Conservation (phyloP, 2,113 vertebrate genomes). For the Anoplopoma fimbria region DNA sequence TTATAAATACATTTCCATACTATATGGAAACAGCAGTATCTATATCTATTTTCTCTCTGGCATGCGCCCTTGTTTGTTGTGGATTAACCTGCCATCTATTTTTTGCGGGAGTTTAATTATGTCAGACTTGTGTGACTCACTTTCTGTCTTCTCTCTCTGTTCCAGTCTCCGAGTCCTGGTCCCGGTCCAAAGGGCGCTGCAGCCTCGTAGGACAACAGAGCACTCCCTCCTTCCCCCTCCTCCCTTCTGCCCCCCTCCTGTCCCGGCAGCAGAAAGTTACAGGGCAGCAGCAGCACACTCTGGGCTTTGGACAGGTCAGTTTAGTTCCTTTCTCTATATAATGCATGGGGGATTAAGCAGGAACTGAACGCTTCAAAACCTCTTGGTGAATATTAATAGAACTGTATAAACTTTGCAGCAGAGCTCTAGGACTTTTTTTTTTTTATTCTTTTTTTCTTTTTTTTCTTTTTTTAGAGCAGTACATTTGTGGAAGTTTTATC, state of each 20-base stretch:
- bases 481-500: not conserved
- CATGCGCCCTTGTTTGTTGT: conserved; percentile 41
- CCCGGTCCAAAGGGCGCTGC: conserved; percentile 91
- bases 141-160: conserved; percentile 5
- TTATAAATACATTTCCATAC: not conserved
- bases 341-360: not conserved
- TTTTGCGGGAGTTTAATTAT: no score
- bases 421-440: no score
- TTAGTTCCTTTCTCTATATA: not conserved
- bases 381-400: no score
- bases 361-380: not conserved
- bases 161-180: conserved; percentile 85
- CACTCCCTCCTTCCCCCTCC: conserved; percentile 82
- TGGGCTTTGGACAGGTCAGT: conserved; percentile 92
- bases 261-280: conserved; percentile 88
- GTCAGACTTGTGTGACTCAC: conserved; percentile 9
- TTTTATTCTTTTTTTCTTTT: no score
- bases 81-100: conserved; percentile 14
- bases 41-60: not conserved
- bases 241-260: conserved; percentile 83
- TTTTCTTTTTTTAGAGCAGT: not conserved
- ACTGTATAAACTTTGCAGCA: no score
- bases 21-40: not conserved
- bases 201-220: conserved; percentile 84
- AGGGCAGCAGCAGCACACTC: conserved; percentile 86